These are phyloP conservation scores for Palaemon carinicauda DNA, from an alignment of 1,140 invertebrate genomes.

Conservation along the genomic window DNA sequence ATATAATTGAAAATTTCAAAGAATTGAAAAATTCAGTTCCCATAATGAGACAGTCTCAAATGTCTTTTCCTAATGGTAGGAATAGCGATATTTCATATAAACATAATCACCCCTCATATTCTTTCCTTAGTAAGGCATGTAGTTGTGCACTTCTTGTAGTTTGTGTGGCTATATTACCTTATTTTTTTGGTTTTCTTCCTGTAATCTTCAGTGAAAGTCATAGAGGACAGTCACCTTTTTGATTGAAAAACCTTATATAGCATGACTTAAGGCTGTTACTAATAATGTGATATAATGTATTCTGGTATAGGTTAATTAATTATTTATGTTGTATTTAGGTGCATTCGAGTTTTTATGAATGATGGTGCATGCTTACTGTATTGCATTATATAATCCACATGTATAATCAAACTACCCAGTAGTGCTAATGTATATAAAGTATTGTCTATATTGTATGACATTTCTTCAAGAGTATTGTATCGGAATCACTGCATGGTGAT, in stretches of 20 bases:
- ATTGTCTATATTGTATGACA: background rate
- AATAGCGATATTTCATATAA: background rate
- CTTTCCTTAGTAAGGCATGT: background rate
- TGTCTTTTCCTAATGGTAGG: no score
- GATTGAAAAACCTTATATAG: background rate
- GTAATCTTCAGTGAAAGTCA: background rate
- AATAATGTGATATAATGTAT: no score
- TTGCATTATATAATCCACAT: no score
- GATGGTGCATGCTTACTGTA: no score
- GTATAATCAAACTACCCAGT: no score
- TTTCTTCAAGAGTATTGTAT: background rate
- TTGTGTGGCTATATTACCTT: constrained; percentile 5
- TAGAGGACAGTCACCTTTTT: background rate
- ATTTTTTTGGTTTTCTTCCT: background rate
- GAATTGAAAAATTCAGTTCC: no score
- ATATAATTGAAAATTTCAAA: no score
- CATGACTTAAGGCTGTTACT: background rate
- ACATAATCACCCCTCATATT: background rate
- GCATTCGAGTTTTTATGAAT: no score
- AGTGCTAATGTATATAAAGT: no score
- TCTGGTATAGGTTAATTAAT: no score
- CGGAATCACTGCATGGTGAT: constrained; percentile 7
- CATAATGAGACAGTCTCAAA: no score
- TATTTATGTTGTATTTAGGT: no score
- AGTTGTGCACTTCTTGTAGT: constrained; percentile 30